phyloP scores from a whole-genome alignment of 2,888 invertebrate genomes.

The Pristionchus maxplancki region DNA sequence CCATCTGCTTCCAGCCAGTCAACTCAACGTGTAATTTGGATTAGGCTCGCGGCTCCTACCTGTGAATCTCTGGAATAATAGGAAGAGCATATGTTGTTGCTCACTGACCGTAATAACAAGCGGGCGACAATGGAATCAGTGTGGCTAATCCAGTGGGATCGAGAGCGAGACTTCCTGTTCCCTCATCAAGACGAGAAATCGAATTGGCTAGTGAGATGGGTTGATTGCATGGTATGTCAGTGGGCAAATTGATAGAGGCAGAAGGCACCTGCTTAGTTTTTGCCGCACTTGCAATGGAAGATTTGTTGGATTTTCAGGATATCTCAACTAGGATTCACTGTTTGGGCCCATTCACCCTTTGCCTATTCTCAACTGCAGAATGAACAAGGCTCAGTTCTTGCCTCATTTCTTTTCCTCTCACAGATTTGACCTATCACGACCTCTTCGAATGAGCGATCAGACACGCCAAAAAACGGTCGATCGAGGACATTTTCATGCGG shows the following conservation, averaged over 20 bases:
- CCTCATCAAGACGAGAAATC: constrained; percentile 33
- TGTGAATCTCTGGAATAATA: constrained; percentile 7
- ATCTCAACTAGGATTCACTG: neutral
- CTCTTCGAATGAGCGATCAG: constrained; percentile 30
- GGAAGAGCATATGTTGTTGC: constrained; percentile 48
- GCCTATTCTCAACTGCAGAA: constrained; percentile 1
- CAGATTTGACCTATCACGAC: constrained; percentile 46
- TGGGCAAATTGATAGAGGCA: constrained; percentile 27
- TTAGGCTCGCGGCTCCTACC: constrained; percentile 46
- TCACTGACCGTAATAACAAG: constrained; percentile 49
- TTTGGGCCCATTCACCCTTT: neutral
- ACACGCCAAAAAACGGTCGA: neutral
- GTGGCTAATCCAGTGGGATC: neutral
- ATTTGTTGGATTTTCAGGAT: neutral
- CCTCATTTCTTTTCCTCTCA: neutral
- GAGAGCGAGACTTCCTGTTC: constrained; percentile 31
- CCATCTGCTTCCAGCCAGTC: constrained; percentile 35
- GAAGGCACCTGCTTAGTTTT: constrained; percentile 2
- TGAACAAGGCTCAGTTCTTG: neutral
- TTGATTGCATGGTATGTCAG: constrained; percentile 26
- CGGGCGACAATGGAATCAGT: constrained; percentile 24
- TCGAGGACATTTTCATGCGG: constrained; percentile 47
- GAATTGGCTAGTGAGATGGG: neutral
- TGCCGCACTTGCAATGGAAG: neutral
- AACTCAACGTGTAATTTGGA: constrained; percentile 47